Percentiles rank a stretch among this genome's conserved stretches.
Evolutionary conservation across 2,888 invertebrate genomes (phyloP).

Genomic region (Drosophila demipolita): DNA sequence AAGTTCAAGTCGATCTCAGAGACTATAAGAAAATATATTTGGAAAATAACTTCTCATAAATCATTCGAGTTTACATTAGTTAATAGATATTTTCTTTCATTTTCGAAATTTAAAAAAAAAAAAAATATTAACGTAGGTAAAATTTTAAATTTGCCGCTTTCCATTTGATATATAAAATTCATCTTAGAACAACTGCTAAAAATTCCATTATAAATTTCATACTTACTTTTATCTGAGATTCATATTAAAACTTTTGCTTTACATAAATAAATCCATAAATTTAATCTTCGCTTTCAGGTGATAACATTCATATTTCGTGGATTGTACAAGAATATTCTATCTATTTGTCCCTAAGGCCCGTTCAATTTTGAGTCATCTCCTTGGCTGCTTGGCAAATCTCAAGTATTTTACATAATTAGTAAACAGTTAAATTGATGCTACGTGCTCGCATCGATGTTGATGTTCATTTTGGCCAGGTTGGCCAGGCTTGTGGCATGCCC

Average conservation of each 20-base stretch:
- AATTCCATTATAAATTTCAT: neutral
- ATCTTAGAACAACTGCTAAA: neutral
- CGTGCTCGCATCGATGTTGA: constrained; percentile 54
- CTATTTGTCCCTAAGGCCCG: constrained; percentile 10
- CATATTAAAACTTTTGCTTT: neutral
- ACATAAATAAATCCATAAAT: constrained; percentile 18
- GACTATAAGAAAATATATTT: neutral
- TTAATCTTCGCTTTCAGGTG: constrained; percentile 3
- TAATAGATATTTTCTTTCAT: neutral
- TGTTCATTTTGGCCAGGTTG: constrained; percentile 91
- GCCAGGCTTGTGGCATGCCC: constrained; percentile 94
- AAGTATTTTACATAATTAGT: neutral
- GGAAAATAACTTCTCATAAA: neutral
- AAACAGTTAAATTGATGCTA: constrained; percentile 30
- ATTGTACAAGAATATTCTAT: constrained; percentile 25
- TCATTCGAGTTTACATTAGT: neutral
- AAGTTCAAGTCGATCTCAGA: too few species aligned
- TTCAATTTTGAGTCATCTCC: neutral
- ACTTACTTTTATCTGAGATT: neutral
- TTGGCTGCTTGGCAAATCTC: constrained; percentile 11
- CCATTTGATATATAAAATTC: neutral
- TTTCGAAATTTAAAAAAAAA: neutral
- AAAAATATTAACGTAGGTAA: neutral
- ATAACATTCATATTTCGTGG: constrained; percentile 16
- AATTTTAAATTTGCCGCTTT: neutral